phyloP scores from a whole-genome alignment of 2,888 invertebrate species.

The Ormyrus thymus region DNA sequence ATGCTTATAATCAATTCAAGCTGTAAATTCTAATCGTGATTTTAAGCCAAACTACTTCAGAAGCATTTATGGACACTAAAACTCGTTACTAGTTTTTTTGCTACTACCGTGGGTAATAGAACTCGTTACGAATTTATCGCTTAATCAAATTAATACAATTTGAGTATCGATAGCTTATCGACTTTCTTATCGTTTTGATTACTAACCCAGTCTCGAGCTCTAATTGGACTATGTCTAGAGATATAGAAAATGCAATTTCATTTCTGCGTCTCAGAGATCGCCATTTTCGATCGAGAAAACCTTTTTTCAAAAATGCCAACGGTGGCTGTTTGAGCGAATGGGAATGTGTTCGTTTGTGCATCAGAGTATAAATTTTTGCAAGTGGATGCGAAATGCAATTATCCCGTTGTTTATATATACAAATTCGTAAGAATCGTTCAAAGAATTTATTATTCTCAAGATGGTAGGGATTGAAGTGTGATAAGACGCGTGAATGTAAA shows the following conservation, averaged over 20 bases:
- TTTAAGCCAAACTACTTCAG: too few species aligned
- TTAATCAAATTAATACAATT: too few species aligned
- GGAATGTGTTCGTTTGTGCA: not conserved
- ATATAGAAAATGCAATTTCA: not conserved
- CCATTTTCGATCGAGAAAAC: conserved; percentile 20
- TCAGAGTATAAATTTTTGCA: conserved; percentile 28
- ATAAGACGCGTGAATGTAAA: too few species aligned
- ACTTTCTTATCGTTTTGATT: not conserved
- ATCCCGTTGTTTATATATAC: not conserved
- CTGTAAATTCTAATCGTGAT: too few species aligned
- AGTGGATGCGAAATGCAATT: conserved; percentile 37
- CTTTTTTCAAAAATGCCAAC: conserved; percentile 22
- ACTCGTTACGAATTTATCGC: too few species aligned
- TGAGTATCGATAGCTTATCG: not conserved
- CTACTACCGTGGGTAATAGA: too few species aligned
- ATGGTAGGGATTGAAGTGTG: too few species aligned
- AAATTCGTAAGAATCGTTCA: not conserved
- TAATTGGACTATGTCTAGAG: too few species aligned
- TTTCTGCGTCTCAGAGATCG: not conserved
- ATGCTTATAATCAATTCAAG: too few species aligned
- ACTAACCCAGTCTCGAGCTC: not conserved
- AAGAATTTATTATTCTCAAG: too few species aligned
- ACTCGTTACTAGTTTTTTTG: too few species aligned
- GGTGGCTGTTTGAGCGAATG: not conserved
- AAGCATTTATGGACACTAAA: too few species aligned